Base-by-base conservation (phyloP, 2,888 invertebrate species). In the Hesperia comma region DNA sequence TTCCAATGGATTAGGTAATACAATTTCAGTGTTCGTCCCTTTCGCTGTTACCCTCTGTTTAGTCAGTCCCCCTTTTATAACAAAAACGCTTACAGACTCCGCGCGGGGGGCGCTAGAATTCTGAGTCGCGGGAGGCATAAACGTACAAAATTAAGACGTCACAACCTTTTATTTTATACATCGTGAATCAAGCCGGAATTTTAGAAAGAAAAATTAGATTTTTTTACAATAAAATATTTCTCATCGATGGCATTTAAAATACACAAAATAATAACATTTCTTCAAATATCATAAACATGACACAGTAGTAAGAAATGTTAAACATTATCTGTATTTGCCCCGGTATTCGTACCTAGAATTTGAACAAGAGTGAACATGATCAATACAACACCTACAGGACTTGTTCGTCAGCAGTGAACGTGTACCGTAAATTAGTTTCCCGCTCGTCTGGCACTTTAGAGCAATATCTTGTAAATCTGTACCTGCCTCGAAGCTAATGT, bases 361-460 rank as follows among this genome's bases (percentile, higher is more conserved):
- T 53, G 12, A 33, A 58, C 53, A 64, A 14, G 41, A 33, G 58
- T 49, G 17, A 53, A 58, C 57, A 64, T 66, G 43, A 33, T 66
- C 66, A 46, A 61, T 67, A 61, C 19, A 55, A 62, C 46, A 67
- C 37, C 21, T 43, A 49, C 7, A 61, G 55, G 37, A 60, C 54
- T 67, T 67, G 66, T 67, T 61, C 55, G 37, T 60, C 54, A 33
- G 46, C 60, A 61, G 33, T 21, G 37, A 61, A 67, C 66, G 41
- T 61, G 60, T 61, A 37, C 55, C 33, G 66, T 55, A 67, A 67
- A 67, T 61, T 67, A 67, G 61, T 61, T 67, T 26, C 26, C 51
- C 26, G 64, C 57, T 61, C 46, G 66, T 60, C 33, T 66, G 37
- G 46, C 61, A 61, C 61, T 67, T 67, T 55, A 55, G 55, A 54